A percentile compares a stretch with the other conserved stretches of the same genome.
Evolutionary conservation across 2,113 vertebrate species (phyloP).

Genomic region (Theristicus caerulescens): DNA sequence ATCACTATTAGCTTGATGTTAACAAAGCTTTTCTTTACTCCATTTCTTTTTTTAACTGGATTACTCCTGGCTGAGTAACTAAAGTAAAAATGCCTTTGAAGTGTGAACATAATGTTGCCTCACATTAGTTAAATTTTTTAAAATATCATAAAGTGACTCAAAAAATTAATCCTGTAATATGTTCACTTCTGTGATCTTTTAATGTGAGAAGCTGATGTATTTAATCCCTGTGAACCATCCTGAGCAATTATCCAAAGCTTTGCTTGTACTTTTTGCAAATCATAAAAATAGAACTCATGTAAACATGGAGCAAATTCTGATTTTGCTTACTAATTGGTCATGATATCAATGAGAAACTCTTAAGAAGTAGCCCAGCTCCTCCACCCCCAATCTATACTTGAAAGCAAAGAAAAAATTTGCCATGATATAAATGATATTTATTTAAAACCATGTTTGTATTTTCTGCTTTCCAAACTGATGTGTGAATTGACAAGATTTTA

Average conservation of each 20-base stretch:
- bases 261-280: slow-evolving; percentile 39
- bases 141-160: slow-evolving; percentile 6
- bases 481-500: background rate
- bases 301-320: background rate
- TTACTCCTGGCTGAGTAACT: background rate
- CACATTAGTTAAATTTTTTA: slow-evolving; percentile 12
- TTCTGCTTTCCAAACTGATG: background rate
- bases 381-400: background rate
- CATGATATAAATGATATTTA: background rate
- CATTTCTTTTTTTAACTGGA: background rate
- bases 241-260: slow-evolving; percentile 27
- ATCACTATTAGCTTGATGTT: background rate
- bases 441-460: background rate
- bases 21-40: background rate
- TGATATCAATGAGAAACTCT: background rate
- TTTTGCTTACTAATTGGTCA: slow-evolving; percentile 7
- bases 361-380: background rate
- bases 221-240: slow-evolving; percentile 30
- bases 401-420: background rate
- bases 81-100: slow-evolving; percentile 43
- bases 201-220: background rate
- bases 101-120: background rate
- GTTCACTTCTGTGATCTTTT: slow-evolving; percentile 5
- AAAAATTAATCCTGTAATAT: slow-evolving; percentile 29
- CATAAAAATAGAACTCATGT: slow-evolving; percentile 34